phyloP scores from a whole-genome alignment of 2,797 vertebrate species.

The Leptatherina wallacei region DNA sequence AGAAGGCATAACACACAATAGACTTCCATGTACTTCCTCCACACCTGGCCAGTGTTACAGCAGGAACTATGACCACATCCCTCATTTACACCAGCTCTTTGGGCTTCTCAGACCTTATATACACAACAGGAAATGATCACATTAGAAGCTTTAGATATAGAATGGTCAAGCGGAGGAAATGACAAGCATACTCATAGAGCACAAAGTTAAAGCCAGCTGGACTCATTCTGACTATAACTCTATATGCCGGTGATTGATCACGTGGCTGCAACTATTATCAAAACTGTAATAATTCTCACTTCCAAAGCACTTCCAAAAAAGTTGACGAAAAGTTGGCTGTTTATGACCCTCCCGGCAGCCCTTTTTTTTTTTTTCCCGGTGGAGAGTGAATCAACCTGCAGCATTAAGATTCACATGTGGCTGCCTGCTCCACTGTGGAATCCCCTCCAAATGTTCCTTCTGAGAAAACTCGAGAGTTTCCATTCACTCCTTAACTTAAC shows the following conservation, averaged over 20 bases:
- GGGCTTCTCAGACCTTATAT: conserved; percentile 18
- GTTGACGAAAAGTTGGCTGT: conserved; percentile 3
- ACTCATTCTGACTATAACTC: not conserved
- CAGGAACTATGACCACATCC: conserved; percentile 82
- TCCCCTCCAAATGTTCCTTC: conserved; percentile 34
- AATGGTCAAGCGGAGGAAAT: conserved; percentile 55
- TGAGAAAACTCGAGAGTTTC: not conserved
- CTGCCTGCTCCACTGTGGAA: conserved; percentile 72
- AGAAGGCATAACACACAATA: conserved; percentile 66
- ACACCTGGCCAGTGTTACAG: conserved; percentile 79
- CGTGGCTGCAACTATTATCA: not conserved
- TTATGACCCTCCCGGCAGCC: conserved; percentile 28
- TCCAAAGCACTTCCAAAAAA: not conserved
- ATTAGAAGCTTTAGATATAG: conserved; percentile 49
- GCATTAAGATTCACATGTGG: conserved; percentile 74
- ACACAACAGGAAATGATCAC: conserved; percentile 60
- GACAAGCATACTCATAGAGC: conserved; percentile 3
- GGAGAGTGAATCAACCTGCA: conserved; percentile 49
- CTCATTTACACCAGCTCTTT: conserved; percentile 48
- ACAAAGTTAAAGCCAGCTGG: not conserved
- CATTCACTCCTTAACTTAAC: conserved; percentile 7
- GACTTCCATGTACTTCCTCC: conserved; percentile 81
- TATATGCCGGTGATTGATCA: conserved; percentile 2
- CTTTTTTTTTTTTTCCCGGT: not conserved
- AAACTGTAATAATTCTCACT: not conserved